Base-by-base conservation (phyloP, 2,888 invertebrate genomes). In the Digitonthophagus gazella region DNA sequence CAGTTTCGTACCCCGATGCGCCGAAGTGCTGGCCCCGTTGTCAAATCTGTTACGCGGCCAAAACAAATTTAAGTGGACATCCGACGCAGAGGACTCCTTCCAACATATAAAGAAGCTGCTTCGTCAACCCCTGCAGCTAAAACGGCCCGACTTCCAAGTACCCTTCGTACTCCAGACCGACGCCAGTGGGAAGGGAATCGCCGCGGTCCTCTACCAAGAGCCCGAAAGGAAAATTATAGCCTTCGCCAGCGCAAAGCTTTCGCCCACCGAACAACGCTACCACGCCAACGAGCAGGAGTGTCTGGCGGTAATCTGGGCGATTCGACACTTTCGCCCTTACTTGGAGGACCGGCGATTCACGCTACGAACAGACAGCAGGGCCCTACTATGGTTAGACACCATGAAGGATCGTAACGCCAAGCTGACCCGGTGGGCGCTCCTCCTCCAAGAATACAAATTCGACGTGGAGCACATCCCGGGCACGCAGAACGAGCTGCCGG, bases 271-370 rank as follows among this genome's bases (percentile, higher is more conserved):
- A 55, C n/a, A 44, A 20, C 22, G 58, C 0, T 76, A 74, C 61
- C 76, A 77, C 65, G 66, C 70, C 0, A 77, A 76, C 65, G 75
- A 77, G 56, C 74, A 73, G 58, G 76, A 78, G 65, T 74, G 73
- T 22, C 63, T 74, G 1, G 75, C 76, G n/a, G n/a, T n/a, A n/a
- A n/a, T n/a, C n/a, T n/a, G n/a, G n/a, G n/a, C n/a, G n/a, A n/a
- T n/a, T n/a, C n/a, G n/a, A n/a, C n/a, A n/a, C n/a, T n/a, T n/a
- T n/a, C n/a, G n/a, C n/a, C n/a, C n/a, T n/a, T n/a, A n/a, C n/a
- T n/a, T n/a, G n/a, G n/a, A n/a, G n/a, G n/a, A n/a, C n/a, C n/a
- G n/a, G n/a, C n/a, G n/a, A n/a, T n/a, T n/a, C n/a, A n/a, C n/a
- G n/a, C n/a, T n/a, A n/a, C n/a, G n/a, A n/a, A n/a, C n/a, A n/a